Conservation (phyloP, 2,113 vertebrate genomes). For the Chelonoidis abingdonii region DNA sequence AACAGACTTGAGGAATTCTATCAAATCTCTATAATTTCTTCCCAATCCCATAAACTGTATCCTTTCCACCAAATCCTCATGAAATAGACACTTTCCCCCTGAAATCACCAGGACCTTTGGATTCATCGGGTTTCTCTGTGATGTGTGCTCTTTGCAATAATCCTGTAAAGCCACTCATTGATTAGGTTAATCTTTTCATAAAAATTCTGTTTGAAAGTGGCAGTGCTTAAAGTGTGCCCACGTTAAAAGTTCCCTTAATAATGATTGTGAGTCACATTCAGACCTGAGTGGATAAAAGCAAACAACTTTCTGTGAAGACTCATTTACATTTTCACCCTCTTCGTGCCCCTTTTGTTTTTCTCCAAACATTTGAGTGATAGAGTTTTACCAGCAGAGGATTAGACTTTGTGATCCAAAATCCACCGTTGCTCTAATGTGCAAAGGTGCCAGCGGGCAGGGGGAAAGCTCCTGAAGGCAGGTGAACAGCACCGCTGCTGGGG, state of each 20-base stretch:
- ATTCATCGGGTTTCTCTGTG: not conserved
- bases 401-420: not conserved
- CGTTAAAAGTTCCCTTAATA: not conserved
- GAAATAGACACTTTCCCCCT: not conserved
- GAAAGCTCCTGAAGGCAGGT: not conserved
- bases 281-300: not conserved
- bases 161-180: not conserved
- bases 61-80: not conserved
- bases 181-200: not conserved
- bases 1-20: conserved; percentile 7
- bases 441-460: not conserved
- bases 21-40: not conserved
- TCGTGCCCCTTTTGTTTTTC: not conserved
- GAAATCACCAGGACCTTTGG: not conserved
- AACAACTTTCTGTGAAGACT: not conserved
- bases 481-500: fast-evolving
- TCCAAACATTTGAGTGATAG: not conserved
- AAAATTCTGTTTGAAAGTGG: not conserved
- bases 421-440: not conserved
- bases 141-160: not conserved
- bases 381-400: not conserved
- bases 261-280: not conserved
- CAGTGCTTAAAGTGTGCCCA: not conserved
- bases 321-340: conserved; percentile 16
- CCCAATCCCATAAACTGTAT: not conserved